Evolutionary conservation across 2,113 vertebrate species (phyloP).

Genomic region (Psophia crepitans): DNA sequence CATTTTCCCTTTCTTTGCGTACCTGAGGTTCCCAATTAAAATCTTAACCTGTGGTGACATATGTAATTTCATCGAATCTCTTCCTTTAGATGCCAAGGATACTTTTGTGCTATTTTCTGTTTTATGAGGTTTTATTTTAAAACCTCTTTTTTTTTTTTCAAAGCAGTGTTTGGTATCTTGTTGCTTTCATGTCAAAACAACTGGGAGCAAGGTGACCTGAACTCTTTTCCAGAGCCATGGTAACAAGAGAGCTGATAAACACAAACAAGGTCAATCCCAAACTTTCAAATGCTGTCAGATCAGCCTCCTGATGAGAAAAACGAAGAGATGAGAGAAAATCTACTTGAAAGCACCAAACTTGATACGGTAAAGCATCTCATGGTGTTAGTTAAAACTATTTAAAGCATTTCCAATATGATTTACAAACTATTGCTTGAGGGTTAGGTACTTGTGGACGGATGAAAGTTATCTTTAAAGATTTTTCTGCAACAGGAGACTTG

Average conservation of each 20-base stretch:
- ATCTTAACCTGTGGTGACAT: not conserved
- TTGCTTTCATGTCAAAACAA: not conserved
- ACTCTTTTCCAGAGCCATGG: not conserved
- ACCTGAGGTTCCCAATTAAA: not conserved
- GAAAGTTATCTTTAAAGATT: not conserved
- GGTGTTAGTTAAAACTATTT: not conserved
- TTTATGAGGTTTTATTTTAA: not conserved
- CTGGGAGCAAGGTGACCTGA: not conserved
- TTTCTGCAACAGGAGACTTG: not conserved
- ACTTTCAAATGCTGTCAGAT: not conserved
- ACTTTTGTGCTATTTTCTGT: not conserved
- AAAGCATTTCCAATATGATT: not conserved
- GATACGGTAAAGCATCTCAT: not conserved
- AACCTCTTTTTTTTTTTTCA: not conserved
- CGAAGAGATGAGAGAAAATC: not conserved
- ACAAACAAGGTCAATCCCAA: not conserved
- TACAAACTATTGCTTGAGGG: not conserved
- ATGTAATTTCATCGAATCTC: not conserved
- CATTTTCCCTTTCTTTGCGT: not conserved
- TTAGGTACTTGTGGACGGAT: not conserved
- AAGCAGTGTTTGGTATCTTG: not conserved
- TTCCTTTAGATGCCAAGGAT: not conserved
- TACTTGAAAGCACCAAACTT: not conserved
- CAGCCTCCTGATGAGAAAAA: not conserved
- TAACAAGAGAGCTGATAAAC: not conserved